phyloP scores from a whole-genome alignment of 2,113 vertebrate genomes.

The Eonycteris spelaea region DNA sequence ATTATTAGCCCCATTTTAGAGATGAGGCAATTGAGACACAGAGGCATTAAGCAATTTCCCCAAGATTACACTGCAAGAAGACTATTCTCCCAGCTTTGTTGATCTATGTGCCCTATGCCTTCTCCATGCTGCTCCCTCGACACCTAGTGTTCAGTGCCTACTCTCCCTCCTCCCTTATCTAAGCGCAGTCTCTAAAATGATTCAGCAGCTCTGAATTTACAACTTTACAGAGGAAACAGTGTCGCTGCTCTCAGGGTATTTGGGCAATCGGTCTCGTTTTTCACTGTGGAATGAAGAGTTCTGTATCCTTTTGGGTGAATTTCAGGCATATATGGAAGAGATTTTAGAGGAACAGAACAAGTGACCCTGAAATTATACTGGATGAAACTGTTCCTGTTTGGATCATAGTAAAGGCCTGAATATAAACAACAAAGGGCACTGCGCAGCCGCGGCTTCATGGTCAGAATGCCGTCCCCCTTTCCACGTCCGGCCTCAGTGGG shows the following conservation, averaged over 20 bases:
- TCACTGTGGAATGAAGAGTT: neutral
- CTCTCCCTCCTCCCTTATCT: neutral
- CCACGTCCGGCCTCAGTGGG: too few species aligned
- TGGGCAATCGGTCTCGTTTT: neutral
- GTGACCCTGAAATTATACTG: neutral
- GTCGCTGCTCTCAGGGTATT: neutral
- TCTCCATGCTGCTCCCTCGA: neutral
- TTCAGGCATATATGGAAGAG: neutral
- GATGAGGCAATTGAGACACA: neutral
- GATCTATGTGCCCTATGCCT: neutral
- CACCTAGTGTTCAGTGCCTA: neutral
- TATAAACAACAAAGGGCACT: neutral
- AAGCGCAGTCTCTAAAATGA: neutral
- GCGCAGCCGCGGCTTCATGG: neutral
- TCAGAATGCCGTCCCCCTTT: neutral
- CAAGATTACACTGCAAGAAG: neutral
- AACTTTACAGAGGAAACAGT: neutral
- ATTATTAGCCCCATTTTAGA: neutral
- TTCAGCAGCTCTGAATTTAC: neutral
- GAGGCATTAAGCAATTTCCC: neutral
- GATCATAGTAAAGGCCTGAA: fast-evolving
- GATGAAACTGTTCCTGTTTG: neutral
- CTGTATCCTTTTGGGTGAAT: neutral
- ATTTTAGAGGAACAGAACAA: neutral
- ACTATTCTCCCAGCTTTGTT: neutral